A percentile compares a stretch with the other conserved stretches of the same genome.
Evolutionary conservation across 2,113 vertebrate species (phyloP).

Genomic region (Sander vitreus): DNA sequence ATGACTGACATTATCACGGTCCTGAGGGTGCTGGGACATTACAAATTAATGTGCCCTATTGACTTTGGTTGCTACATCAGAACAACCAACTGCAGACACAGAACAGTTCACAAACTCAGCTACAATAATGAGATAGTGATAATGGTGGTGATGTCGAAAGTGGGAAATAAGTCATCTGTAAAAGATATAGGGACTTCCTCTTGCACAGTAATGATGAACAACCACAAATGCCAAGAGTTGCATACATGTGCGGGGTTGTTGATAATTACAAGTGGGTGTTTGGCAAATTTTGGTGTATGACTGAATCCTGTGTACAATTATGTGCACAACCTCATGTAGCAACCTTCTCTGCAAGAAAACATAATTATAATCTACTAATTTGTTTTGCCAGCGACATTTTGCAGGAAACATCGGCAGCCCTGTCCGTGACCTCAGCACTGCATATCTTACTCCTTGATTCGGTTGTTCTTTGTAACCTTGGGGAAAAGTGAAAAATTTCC

Average conservation of each 20-base stretch:
- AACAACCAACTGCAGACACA: conserved; percentile 52
- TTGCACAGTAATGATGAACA: neutral
- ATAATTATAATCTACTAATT: neutral
- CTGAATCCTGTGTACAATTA: neutral
- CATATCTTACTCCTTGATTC: neutral
- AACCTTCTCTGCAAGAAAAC: neutral
- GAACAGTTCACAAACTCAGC: conserved; percentile 27
- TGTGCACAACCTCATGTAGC: neutral
- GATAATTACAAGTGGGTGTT: conserved; percentile 31
- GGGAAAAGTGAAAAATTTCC: neutral
- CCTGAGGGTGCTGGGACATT: conserved; percentile 63
- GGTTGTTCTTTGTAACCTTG: neutral
- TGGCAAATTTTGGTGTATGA: neutral
- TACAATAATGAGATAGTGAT: conserved; percentile 35
- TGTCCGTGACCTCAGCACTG: neutral
- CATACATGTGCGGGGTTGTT: conserved; percentile 24
- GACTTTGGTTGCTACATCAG: conserved; percentile 62
- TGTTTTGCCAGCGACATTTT: neutral
- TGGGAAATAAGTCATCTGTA: conserved; percentile 44
- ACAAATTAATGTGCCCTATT: conserved; percentile 75
- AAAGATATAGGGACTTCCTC: conserved; percentile 17
- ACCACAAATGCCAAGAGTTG: conserved; percentile 55
- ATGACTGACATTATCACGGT: conserved; percentile 71
- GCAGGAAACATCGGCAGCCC: neutral
- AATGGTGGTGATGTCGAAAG: conserved; percentile 32